These are phyloP conservation scores for Sorex araneus DNA, from an alignment of 2,113 vertebrate species.

Conservation along the genomic window DNA sequence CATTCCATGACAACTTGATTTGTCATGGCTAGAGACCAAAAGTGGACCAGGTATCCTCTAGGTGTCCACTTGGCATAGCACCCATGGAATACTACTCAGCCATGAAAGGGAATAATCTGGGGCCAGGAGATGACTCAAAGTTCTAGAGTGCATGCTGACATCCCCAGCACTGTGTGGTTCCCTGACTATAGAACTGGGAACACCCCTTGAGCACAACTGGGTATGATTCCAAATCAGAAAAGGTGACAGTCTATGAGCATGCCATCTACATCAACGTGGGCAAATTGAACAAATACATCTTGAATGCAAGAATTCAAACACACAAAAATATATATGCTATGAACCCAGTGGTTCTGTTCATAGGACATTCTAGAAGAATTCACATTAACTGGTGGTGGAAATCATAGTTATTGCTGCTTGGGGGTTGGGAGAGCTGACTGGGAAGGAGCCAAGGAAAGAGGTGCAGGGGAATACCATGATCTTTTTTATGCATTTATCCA, in stretches of 20 bases:
- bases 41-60: not conserved
- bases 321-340: not conserved
- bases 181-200: too few species aligned
- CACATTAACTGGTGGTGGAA: not conserved
- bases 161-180: too few species aligned
- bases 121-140: too few species aligned
- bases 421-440: too few species aligned
- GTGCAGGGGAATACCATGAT: too few species aligned
- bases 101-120: not conserved
- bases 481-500: not conserved
- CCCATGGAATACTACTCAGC: not conserved
- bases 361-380: not conserved
- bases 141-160: too few species aligned
- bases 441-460: not conserved
- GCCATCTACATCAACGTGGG: not conserved
- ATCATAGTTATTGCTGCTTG: not conserved
- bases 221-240: too few species aligned
- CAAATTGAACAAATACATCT: not conserved
- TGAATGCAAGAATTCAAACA: conserved; percentile 30
- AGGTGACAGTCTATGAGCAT: not conserved
- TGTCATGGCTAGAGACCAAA: not conserved
- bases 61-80: too few species aligned
- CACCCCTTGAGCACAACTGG: too few species aligned
- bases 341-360: not conserved
- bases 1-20: not conserved